Evolutionary conservation across 2,888 invertebrate species (phyloP).

Genomic region (Tetanocera ferruginea): DNA sequence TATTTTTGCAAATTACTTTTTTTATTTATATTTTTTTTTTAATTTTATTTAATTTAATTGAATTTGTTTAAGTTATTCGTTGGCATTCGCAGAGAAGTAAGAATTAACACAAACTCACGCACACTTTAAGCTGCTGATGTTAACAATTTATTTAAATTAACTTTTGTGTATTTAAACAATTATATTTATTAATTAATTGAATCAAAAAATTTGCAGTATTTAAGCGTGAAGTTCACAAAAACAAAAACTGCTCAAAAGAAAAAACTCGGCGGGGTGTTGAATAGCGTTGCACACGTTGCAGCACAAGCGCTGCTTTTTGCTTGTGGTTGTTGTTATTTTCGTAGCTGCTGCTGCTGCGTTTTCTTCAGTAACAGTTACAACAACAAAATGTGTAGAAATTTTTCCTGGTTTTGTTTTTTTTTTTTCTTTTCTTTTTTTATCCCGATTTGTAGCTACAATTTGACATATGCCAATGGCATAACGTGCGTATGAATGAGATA

Average conservation of each 20-base stretch:
- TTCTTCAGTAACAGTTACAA: background rate
- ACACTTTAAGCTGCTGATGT: background rate
- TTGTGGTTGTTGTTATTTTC: background rate
- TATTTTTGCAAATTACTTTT: constrained; percentile 29
- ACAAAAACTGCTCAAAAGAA: background rate
- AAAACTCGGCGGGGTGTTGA: background rate
- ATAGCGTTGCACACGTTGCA: background rate
- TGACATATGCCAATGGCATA: constrained; percentile 19
- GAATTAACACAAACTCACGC: background rate
- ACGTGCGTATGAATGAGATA: constrained; percentile 48
- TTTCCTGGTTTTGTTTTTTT: background rate
- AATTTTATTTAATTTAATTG: constrained; percentile 7
- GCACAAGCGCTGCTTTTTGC: background rate
- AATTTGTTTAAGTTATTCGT: background rate
- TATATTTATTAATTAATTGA: background rate
- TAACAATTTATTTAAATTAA: no score
- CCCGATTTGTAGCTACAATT: constrained; percentile 19
- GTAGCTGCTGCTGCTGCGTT: constrained; percentile 8
- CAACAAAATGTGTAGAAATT: constrained; percentile 7
- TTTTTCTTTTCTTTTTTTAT: background rate
- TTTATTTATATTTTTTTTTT: constrained; percentile 10
- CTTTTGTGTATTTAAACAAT: no score
- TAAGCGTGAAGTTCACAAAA: background rate
- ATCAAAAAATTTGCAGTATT: background rate
- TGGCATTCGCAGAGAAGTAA: background rate